A percentile compares a stretch with the other conserved stretches of the same genome.
These are phyloP conservation scores for Alloscopus bannaensis DNA, from an alignment of 2,888 invertebrate species.

Conservation along the genomic window DNA sequence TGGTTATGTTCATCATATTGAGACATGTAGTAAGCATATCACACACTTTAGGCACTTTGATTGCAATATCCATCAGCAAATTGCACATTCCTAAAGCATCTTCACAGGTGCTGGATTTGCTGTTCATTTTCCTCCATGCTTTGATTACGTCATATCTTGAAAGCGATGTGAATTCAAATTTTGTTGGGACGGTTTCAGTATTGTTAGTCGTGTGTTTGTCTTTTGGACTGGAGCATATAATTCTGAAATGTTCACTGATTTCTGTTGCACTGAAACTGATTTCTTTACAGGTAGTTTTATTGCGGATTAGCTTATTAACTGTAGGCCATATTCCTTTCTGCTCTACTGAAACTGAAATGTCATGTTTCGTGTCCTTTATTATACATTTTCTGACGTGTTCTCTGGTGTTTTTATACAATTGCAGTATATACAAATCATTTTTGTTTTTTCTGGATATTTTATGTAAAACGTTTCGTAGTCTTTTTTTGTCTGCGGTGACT, in stretches of 20 bases:
- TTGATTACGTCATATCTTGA: background rate
- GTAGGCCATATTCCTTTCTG: slow-evolving; percentile 18
- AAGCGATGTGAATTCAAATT: background rate
- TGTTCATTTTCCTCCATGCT: slow-evolving; percentile 19
- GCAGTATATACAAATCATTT: too few relatives aligned
- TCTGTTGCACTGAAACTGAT: background rate
- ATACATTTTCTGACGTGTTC: background rate
- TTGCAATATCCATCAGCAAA: background rate
- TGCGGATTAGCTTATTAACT: background rate
- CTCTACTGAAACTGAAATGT: background rate
- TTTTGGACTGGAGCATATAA: background rate
- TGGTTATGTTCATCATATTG: background rate
- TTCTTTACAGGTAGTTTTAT: background rate
- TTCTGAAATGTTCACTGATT: slow-evolving; percentile 1
- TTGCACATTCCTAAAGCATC: slow-evolving; percentile 7
- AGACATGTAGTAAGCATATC: background rate
- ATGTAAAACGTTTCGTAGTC: background rate
- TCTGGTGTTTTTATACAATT: background rate
- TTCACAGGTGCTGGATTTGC: slow-evolving; percentile 5
- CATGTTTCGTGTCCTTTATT: background rate
- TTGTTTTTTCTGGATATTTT: background rate
- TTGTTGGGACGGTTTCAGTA: background rate
- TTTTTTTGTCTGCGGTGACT: background rate
- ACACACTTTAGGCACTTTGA: background rate
- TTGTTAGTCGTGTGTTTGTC: background rate